Evolutionary conservation across 2,888 invertebrate species (phyloP), one percentile per base, ranked within the genome.

Genomic region (Mystacides longicornis): DNA sequence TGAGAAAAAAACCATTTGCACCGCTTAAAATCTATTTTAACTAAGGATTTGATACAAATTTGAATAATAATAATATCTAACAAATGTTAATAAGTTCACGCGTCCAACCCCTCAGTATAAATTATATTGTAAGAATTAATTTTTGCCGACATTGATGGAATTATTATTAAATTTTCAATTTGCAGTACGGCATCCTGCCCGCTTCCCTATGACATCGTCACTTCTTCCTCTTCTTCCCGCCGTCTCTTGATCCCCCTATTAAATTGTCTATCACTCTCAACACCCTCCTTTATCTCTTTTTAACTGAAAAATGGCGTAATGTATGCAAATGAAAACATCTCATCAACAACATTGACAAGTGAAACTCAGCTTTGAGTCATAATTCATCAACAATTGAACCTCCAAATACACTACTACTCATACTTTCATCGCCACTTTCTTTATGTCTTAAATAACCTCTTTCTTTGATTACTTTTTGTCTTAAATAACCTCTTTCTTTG

Each of bases 261-360:
- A 46, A 46, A 46, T 42, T 23, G 19, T 43, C 22, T 16, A 52
- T 43, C 22, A 18, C 20, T 21, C 51, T 22, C 33, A 22, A 33
- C 33, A 19, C 37, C 42, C 37, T 11, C 21, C 43, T 19, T 45
- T 23, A 16, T 37, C 37, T n/a, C 14, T 37, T 37, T 37, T 16
- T 37, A 16, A 37, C 42, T 31, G 22, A 20, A 37, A 47, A 42
- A 2, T 37, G 51, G 22, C 48, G 49, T 54, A 54, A 54, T 54
- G 49, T 53, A 56, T 56, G 56, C 51, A 56, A 56, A 56, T 56
- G 53, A 52, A 56, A 56, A 56, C 56, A 56, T 53, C 51, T 56
- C 53, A 56, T 53, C 53, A 56, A 53, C 56, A 50, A 50, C 48
- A 42, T 45, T 51, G 53, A 56, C 56, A 54, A 54, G 54, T 31